phyloP scores from a whole-genome alignment of 2,113 vertebrate species.

The Microcebus murinus region DNA sequence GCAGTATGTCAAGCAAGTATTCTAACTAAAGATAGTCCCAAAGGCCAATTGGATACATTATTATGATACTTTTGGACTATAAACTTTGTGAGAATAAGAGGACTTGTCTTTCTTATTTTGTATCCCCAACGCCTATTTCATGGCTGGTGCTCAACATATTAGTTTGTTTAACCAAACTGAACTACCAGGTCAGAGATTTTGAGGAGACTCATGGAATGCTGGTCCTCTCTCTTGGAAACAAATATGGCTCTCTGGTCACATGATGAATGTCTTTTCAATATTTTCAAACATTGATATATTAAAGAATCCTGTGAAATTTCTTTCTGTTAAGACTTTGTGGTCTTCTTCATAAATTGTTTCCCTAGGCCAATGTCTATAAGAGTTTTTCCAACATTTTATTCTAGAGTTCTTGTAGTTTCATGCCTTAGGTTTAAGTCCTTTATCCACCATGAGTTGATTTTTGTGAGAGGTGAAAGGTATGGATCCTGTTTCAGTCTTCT shows the following conservation, averaged over 20 bases:
- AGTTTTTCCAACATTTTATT: no score
- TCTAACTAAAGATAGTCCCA: not conserved
- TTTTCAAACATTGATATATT: constrained; percentile 32
- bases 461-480: no score
- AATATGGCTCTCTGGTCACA: not conserved
- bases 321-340: not conserved
- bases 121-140: not conserved
- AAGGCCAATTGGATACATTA: not conserved
- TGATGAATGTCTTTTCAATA: not conserved
- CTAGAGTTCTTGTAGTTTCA: no score
- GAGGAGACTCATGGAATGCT: not conserved
- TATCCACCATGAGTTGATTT: no score
- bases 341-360: no score
- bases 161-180: not conserved
- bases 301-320: constrained; percentile 6
- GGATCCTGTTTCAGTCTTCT: no score
- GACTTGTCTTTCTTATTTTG: not conserved
- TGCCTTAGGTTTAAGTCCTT: no score
- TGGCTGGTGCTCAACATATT: not conserved
- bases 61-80: not conserved
- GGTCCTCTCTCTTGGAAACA: not conserved
- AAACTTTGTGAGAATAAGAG: not conserved
- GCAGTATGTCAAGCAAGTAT: not conserved
- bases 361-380: no score
- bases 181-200: not conserved